These are phyloP conservation scores for Thaleichthys pacificus DNA, from an alignment of 2,797 vertebrate species.

Conservation along the genomic window DNA sequence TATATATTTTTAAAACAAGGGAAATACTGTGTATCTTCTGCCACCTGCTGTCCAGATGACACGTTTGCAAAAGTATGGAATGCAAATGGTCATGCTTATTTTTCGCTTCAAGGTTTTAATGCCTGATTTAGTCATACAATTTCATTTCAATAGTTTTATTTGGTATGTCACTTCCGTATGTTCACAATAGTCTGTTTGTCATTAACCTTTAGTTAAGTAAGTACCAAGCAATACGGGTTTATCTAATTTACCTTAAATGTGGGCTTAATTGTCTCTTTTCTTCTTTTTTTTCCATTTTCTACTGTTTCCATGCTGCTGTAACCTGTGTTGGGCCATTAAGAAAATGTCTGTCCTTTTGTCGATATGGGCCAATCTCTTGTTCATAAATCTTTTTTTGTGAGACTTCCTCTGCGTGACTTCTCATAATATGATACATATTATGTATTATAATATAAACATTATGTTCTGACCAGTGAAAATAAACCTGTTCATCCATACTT, in stretches of 20 bases:
- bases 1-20: neutral
- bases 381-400: neutral
- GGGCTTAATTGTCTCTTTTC: neutral
- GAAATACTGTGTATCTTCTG: conserved; percentile 2
- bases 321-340: neutral
- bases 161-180: neutral
- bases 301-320: conserved; percentile 16
- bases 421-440: too few relatives aligned
- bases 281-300: conserved; percentile 12
- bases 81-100: neutral
- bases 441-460: neutral
- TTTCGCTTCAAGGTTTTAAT: neutral
- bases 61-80: neutral
- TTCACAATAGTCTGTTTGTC: neutral
- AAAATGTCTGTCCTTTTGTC: neutral
- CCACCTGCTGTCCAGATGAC: conserved; percentile 8
- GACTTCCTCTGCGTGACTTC: neutral
- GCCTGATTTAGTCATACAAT: neutral
- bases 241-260: neutral
- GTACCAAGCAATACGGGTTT: neutral
- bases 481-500: too few relatives aligned
- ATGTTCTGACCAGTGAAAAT: too few relatives aligned
- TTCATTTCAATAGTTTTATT: neutral
- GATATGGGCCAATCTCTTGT: conserved; percentile 1
- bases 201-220: conserved; percentile 5